These are phyloP conservation scores for Halcyon malimbica DNA, from an alignment of 2,113 vertebrate genomes.

Conservation along the genomic window DNA sequence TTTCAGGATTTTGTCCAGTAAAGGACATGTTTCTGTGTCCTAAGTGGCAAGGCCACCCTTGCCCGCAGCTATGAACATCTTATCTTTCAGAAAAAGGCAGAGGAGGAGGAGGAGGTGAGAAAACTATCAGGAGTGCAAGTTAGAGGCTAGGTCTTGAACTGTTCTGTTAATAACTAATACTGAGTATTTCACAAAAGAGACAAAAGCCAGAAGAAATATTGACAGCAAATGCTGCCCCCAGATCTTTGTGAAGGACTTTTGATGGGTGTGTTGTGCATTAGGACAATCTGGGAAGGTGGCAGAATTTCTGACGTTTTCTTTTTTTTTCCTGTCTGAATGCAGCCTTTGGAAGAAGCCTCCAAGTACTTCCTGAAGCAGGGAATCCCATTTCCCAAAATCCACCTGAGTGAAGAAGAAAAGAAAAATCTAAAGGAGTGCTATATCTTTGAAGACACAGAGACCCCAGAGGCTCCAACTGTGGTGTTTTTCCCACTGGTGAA, in stretches of 20 bases:
- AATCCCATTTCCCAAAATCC: constrained; percentile 77
- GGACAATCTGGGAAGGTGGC: background rate
- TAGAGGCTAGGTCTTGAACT: background rate
- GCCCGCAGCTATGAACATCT: background rate
- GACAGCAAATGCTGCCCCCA: accelerated
- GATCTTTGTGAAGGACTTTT: background rate
- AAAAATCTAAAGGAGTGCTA: constrained; percentile 65
- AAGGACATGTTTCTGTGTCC: background rate
- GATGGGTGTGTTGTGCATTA: background rate
- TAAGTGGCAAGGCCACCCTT: background rate
- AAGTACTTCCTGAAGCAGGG: constrained; percentile 72
- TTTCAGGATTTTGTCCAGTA: background rate
- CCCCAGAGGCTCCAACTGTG: constrained; percentile 59
- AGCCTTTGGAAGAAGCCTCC: constrained; percentile 75
- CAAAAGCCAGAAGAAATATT: background rate
- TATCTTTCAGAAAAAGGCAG: background rate
- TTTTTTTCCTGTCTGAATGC: background rate
- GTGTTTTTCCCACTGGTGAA: constrained; percentile 79
- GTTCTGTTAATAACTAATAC: background rate
- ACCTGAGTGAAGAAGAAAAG: constrained; percentile 63
- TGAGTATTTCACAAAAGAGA: background rate
- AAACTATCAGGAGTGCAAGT: background rate
- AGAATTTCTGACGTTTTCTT: background rate
- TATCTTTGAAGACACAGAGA: constrained; percentile 72
- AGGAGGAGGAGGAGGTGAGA: background rate